Evolutionary conservation across 2,888 invertebrate species (phyloP).

Genomic region (Hyposoter didymator): DNA sequence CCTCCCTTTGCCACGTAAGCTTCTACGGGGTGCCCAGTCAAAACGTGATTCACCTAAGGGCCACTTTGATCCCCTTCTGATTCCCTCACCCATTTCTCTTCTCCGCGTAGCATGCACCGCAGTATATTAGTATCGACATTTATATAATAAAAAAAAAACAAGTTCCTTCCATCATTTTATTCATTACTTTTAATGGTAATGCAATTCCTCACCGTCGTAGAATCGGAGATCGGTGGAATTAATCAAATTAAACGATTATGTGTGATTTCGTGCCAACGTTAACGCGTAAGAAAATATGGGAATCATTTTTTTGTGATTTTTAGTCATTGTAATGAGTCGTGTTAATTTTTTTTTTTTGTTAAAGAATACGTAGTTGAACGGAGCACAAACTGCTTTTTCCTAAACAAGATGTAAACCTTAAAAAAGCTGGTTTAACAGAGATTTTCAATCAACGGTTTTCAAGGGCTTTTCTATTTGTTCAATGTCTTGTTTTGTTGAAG

Average conservation of each 20-base stretch:
- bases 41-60: slow-evolving; percentile 69
- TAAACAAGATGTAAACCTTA: too few species aligned
- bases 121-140: slow-evolving; percentile 40
- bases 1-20: slow-evolving; percentile 66
- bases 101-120: slow-evolving; percentile 29
- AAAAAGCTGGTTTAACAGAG: background rate
- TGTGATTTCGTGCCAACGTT: background rate
- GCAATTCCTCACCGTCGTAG: background rate
- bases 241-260: background rate
- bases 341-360: background rate
- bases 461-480: background rate
- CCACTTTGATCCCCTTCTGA: slow-evolving; percentile 60
- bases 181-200: slow-evolving; percentile 3
- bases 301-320: background rate
- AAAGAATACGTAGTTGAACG: background rate
- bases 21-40: slow-evolving; percentile 57
- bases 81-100: slow-evolving; percentile 29
- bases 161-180: background rate
- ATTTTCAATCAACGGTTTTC: background rate
- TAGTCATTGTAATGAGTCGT: too few species aligned
- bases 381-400: background rate
- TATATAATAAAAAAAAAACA: slow-evolving; percentile 19
- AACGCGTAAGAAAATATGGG: background rate
- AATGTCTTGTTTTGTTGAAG: background rate
- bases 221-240: background rate